Base-by-base conservation (phyloP, 2,888 invertebrate genomes). In the Agonopterix subpropinquella region DNA sequence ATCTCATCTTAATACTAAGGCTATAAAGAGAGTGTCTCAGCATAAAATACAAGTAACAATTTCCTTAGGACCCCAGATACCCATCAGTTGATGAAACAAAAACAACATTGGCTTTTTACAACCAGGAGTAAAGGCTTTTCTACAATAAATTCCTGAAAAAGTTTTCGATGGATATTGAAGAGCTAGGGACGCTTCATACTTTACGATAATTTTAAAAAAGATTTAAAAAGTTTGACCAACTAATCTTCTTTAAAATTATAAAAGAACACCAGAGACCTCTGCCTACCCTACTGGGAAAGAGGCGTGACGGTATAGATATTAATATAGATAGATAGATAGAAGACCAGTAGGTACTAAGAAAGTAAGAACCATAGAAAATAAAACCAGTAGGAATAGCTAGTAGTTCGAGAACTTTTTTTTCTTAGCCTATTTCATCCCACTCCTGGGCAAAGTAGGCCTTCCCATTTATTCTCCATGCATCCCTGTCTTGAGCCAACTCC, bases 51-150 rank as follows among this genome's bases (percentile, higher is more conserved):
- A 41, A 9, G 11, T 41, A 41, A 41, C 41, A 41, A 41, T 41
- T 37, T 41, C 11, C 41, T 41, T 41, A 8, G 41, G 41, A 37
- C 47, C 48, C 43, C 35, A 48, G 49, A 51, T 43, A 53, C 49
- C 55, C 50, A 53, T 56, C 53, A 56, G 46, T 50, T 51, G 55
- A 53, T 56, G 53, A 50, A 52, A 49, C 50, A 47, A 47, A 36
- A 36, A n/a, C 36, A 10, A 46, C 45, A 45, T 48, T 11, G 44
- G 48, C 48, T 45, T 37, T 45, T 45, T 45, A 37, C 45, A 35
- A 45, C 10, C 36, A 35, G 11, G 18, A 18, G 10, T 44, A 36
- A 44, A 44, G 44, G 45, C 37, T 44, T 42, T 44, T 43, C 44
- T 48, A 51, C 45, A 48, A 48, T 51, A 51, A 51, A 45, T 45